A percentile compares a stretch with the other conserved stretches of the same genome.
phyloP scores from a whole-genome alignment of 2,113 vertebrate species.

The Uria aalge region DNA sequence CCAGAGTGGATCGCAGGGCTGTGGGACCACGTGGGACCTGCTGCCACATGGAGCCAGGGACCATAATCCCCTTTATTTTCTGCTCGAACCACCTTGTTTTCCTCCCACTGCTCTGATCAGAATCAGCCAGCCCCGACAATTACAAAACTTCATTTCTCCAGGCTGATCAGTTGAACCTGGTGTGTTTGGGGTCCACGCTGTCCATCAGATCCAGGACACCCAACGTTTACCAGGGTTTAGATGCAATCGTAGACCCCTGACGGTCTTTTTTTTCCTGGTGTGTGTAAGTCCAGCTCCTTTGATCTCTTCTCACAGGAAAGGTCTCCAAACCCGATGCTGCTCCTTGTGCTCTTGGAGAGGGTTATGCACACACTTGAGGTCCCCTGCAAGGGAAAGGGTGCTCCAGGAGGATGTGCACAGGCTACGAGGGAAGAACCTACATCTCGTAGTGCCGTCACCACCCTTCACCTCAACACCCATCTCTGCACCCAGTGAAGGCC shows the following conservation, averaged over 20 bases:
- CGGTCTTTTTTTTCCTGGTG: neutral
- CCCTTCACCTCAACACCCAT: neutral
- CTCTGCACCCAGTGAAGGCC: neutral
- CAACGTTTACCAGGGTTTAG: neutral
- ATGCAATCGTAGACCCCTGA: neutral
- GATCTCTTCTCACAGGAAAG: neutral
- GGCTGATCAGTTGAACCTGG: neutral
- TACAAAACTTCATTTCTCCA: neutral
- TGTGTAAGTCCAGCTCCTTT: neutral
- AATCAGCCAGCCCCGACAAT: neutral
- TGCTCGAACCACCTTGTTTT: neutral
- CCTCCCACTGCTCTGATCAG: neutral
- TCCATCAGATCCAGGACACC: neutral
- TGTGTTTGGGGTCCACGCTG: rapidly evolving
- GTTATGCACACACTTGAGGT: neutral
- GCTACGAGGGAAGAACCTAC: neutral
- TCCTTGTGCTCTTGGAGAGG: neutral
- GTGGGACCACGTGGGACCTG: rapidly evolving
- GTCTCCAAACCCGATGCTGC: neutral
- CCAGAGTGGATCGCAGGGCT: neutral
- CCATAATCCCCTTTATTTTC: neutral
- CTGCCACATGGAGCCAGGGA: neutral
- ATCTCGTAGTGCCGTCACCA: neutral
- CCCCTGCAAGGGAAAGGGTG: neutral
- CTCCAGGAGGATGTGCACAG: neutral